Percentiles rank a stretch among this genome's conserved stretches.
Evolutionary conservation across 2,797 vertebrate species (phyloP).

Genomic region (Selene dorsalis): DNA sequence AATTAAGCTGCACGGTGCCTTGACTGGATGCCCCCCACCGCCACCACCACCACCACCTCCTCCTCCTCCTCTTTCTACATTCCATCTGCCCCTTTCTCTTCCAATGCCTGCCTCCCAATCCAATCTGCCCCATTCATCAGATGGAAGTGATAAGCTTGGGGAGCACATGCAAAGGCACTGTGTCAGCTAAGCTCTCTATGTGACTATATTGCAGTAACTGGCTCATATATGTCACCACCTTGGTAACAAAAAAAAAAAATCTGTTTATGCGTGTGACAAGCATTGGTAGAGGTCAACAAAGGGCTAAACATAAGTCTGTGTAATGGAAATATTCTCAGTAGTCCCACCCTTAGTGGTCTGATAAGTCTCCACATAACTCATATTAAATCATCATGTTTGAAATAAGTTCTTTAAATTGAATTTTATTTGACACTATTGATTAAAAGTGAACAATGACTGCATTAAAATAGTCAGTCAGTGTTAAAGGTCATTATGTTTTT

Average conservation of each 20-base stretch:
- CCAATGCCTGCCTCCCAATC: conserved; percentile 78
- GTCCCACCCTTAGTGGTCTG: not conserved
- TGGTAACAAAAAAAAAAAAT: not conserved
- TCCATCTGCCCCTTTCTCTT: conserved; percentile 54
- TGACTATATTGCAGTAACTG: conserved; percentile 56
- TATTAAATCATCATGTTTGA: not conserved
- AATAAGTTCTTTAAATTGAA: not conserved
- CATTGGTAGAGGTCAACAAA: conserved; percentile 22
- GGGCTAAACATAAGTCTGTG: conserved; percentile 12
- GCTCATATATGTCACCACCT: conserved; percentile 49
- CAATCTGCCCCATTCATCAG: conserved; percentile 84
- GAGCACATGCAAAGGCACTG: conserved; percentile 71
- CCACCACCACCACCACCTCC: conserved; percentile 6
- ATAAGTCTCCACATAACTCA: not conserved
- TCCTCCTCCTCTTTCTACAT: conserved; percentile 28
- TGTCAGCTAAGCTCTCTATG: conserved; percentile 66
- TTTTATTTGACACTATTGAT: not conserved
- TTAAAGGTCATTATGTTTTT: not conserved
- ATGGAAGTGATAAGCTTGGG: conserved; percentile 86
- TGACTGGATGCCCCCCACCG: conserved; percentile 33
- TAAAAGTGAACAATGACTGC: not conserved
- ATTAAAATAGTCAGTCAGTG: not conserved
- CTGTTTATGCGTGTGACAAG: conserved; percentile 11
- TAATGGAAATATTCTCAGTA: not conserved
- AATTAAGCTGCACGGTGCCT: conserved; percentile 79